Evolutionary conservation across 2,113 vertebrate species (phyloP).

Genomic region (Sceloporus undulatus): DNA sequence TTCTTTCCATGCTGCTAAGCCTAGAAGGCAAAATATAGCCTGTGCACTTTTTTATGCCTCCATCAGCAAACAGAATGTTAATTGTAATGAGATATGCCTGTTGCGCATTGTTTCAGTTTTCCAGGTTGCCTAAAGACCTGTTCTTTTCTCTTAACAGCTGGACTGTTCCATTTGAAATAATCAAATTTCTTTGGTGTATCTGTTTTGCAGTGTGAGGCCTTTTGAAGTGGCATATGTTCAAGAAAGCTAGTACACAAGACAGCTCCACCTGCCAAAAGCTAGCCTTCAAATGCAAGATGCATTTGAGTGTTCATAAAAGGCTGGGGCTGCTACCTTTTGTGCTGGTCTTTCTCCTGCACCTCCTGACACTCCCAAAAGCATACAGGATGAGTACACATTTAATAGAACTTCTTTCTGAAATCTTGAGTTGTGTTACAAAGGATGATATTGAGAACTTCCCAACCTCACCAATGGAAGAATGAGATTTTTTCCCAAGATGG

Average conservation of each 20-base stretch:
- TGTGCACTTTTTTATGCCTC: rapidly evolving
- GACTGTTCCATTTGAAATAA: slow-evolving; percentile 28
- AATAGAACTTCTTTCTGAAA: not conserved
- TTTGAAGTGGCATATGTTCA: not conserved
- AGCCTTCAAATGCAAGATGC: not conserved
- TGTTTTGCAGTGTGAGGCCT: slow-evolving; percentile 41
- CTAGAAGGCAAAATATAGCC: not conserved
- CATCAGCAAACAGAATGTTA: slow-evolving; percentile 66
- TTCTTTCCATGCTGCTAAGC: not conserved
- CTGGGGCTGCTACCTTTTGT: rapidly evolving
- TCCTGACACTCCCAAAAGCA: not conserved
- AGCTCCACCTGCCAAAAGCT: not conserved
- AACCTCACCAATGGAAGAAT: not conserved
- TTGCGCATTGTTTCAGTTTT: slow-evolving; percentile 54
- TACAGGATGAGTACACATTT: not conserved
- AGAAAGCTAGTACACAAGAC: slow-evolving; percentile 37
- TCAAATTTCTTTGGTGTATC: slow-evolving; percentile 26
- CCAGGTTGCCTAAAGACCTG: slow-evolving; percentile 49
- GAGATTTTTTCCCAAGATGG: too few species aligned
- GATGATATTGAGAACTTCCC: too few species aligned
- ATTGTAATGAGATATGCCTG: slow-evolving; percentile 37
- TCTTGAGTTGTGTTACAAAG: not conserved
- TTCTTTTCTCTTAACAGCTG: slow-evolving; percentile 32
- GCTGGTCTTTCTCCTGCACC: rapidly evolving
- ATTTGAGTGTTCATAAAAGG: rapidly evolving